Conservation (phyloP, 1,140 invertebrate genomes). For the Drosophila biarmipes region DNA sequence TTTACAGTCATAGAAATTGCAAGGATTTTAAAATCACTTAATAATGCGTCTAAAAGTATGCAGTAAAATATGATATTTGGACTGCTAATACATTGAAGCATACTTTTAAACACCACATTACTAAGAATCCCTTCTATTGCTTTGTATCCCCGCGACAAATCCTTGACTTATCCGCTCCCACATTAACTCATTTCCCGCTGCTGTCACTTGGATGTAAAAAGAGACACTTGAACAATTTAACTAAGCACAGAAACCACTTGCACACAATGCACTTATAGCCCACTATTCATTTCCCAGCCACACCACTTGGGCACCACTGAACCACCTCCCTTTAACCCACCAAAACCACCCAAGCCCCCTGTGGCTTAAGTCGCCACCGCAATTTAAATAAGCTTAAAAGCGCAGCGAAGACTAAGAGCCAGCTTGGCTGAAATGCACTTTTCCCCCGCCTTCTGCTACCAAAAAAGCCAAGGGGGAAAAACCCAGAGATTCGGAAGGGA, state of each 20-base stretch:
- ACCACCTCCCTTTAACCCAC: neutral
- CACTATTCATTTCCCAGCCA: conserved; percentile 20
- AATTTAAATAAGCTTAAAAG: conserved; percentile 72
- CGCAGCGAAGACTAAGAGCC: conserved; percentile 62
- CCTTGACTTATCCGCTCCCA: conserved; percentile 1
- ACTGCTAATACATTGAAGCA: neutral
- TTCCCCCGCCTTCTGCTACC: neutral
- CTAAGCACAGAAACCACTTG: conserved; percentile 40
- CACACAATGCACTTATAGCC: conserved; percentile 38
- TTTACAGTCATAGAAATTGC: too few relatives aligned
- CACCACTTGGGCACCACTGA: neutral
- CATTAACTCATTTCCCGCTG: conserved; percentile 20
- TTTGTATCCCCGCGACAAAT: neutral
- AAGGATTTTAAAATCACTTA: too few relatives aligned
- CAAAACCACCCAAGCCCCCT: neutral
- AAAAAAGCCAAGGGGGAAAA: neutral
- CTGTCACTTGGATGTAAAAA: conserved; percentile 8
- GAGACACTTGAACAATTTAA: conserved; percentile 35
- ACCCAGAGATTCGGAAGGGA: neutral
- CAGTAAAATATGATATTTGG: neutral
- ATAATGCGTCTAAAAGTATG: too few relatives aligned
- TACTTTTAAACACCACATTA: too few relatives aligned
- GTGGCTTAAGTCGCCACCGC: conserved; percentile 32
- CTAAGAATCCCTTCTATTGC: neutral
- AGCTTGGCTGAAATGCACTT: conserved; percentile 63